phyloP scores from a whole-genome alignment of 2,797 vertebrate species.

The Lithobates sylvaticus region DNA sequence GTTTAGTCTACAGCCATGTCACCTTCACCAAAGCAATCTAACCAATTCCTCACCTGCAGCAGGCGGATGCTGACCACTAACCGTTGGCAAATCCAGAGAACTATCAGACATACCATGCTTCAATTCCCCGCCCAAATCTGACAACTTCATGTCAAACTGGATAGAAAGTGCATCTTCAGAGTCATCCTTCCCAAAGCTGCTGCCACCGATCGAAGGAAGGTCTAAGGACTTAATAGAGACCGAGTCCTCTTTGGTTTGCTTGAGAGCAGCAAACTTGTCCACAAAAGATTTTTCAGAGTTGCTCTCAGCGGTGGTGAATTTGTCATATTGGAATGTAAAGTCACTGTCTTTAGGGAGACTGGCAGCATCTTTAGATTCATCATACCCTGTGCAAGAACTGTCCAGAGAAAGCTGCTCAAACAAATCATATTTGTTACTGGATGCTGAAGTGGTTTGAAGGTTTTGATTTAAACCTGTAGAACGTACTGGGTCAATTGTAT shows the following conservation, averaged over 20 bases:
- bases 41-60: slow-evolving; percentile 99
- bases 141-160: slow-evolving; percentile 99
- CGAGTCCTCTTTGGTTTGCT: slow-evolving; percentile 95
- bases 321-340: slow-evolving; percentile 93
- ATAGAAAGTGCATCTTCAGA: slow-evolving; percentile 97
- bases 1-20: slow-evolving; percentile 54
- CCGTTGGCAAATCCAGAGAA: slow-evolving; percentile 98
- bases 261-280: slow-evolving; percentile 92
- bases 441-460: slow-evolving; percentile 63
- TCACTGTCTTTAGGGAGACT: slow-evolving; percentile 81
- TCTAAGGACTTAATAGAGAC: slow-evolving; percentile 96
- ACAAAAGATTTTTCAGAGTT: slow-evolving; percentile 88
- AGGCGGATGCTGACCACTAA: slow-evolving; percentile 95
- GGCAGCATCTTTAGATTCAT: slow-evolving; percentile 86
- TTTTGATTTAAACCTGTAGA: slow-evolving; percentile 55
- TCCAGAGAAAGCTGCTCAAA: slow-evolving; percentile 94
- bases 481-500: slow-evolving; percentile 63
- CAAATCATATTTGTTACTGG: slow-evolving; percentile 86
- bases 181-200: slow-evolving; percentile 96
- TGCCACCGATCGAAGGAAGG: slow-evolving; percentile 95
- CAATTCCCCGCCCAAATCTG: slow-evolving; percentile 97
- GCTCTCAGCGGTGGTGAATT: slow-evolving; percentile 84
- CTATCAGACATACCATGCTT: slow-evolving; percentile 99
- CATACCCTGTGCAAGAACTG: slow-evolving; percentile 77
- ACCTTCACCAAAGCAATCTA: slow-evolving; percentile 95